Evolutionary conservation across 2,113 vertebrate species (phyloP).

Genomic region (Rhagologus leucostigma): DNA sequence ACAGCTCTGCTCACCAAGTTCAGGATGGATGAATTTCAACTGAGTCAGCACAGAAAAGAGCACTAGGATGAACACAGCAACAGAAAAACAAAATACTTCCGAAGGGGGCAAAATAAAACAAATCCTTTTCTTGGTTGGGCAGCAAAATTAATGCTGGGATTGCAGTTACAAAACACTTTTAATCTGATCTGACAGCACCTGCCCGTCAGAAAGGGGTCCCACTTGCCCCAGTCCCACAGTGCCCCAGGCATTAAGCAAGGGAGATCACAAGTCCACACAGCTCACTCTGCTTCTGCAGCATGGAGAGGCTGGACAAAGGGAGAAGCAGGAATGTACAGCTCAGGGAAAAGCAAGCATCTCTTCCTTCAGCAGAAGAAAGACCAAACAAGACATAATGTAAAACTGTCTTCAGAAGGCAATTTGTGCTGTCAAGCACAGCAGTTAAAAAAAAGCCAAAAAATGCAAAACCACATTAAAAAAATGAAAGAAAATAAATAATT

Average conservation of each 20-base stretch:
- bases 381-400: neutral
- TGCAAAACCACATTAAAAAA: neutral
- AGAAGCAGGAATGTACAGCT: neutral
- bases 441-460: neutral
- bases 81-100: neutral
- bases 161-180: neutral
- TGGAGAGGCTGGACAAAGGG: rapidly evolving
- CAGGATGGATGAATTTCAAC: neutral
- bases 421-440: neutral
- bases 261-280: neutral
- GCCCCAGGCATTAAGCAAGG: rapidly evolving
- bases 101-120: neutral
- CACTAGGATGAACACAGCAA: neutral
- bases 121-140: neutral
- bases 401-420: neutral
- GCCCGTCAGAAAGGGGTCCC: neutral
- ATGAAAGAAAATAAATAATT: neutral
- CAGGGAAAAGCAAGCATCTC: neutral
- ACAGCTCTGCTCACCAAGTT: neutral
- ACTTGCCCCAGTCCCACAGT: neutral
- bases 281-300: neutral
- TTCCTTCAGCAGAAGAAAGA: neutral
- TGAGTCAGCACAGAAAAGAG: neutral
- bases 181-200: neutral
- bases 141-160: neutral